Conservation (phyloP, 2,113 vertebrate species). For the Cottus gobio region DNA sequence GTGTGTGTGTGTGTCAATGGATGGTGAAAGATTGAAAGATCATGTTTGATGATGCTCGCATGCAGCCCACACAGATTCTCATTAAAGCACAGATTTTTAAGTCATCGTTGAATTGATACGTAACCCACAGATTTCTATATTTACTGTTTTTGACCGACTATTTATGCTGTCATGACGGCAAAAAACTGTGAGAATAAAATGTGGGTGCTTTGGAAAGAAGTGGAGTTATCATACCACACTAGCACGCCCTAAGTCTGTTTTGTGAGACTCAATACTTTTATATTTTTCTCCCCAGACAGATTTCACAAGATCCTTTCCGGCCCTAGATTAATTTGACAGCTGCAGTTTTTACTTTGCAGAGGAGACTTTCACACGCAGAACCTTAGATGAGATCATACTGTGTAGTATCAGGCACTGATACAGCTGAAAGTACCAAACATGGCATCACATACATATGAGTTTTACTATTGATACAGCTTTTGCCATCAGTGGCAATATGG, state of each 20-base stretch:
- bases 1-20: constrained; percentile 11
- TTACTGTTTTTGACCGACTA: constrained; percentile 19
- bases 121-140: constrained; percentile 7
- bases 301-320: constrained; percentile 38
- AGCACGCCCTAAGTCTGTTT: constrained; percentile 26
- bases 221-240: constrained; percentile 45
- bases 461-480: not conserved
- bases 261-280: constrained; percentile 30
- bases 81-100: not conserved
- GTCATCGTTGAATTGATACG: not conserved
- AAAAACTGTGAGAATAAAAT: not conserved
- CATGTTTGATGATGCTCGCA: constrained; percentile 30
- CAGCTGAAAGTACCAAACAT: not conserved
- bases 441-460: not conserved
- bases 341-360: constrained; percentile 27
- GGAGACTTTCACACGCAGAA: constrained; percentile 15
- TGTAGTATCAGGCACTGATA: not conserved
- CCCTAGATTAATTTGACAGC: constrained; percentile 45
- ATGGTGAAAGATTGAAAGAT: constrained; percentile 62
- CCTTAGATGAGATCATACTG: not conserved
- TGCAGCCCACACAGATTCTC: constrained; percentile 4
- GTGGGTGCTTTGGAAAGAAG: constrained; percentile 51
- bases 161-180: not conserved
- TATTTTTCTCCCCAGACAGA: constrained; percentile 3
- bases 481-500: not conserved